These are phyloP conservation scores for Plestiodon gilberti DNA, from an alignment of 2,113 vertebrate species.

Conservation along the genomic window DNA sequence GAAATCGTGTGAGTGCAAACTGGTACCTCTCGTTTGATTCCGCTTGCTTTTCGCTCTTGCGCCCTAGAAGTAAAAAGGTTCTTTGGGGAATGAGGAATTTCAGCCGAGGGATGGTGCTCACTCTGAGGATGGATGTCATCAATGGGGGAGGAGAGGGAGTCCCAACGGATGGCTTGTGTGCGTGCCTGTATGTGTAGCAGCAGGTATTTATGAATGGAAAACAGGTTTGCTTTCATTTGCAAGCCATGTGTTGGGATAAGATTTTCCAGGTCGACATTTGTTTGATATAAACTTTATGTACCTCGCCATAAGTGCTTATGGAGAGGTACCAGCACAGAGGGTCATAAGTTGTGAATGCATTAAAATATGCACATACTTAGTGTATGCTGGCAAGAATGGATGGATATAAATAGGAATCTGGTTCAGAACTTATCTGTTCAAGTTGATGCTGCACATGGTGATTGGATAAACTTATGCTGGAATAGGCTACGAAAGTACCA, in stretches of 20 bases:
- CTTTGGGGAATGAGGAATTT: too few relatives aligned
- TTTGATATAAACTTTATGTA: background rate
- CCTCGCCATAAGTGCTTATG: background rate
- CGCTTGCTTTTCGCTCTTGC: background rate
- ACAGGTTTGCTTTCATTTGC: background rate
- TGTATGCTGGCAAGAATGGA: background rate
- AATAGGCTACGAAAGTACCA: background rate
- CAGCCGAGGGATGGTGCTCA: background rate
- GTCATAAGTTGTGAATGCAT: background rate
- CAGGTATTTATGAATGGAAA: slow-evolving; percentile 25
- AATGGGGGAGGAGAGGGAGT: background rate
- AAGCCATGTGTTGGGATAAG: background rate
- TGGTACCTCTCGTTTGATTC: background rate
- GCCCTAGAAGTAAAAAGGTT: background rate
- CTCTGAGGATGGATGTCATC: background rate
- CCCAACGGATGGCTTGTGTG: background rate
- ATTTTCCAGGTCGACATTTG: background rate
- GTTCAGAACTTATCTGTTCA: background rate
- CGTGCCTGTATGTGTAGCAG: background rate
- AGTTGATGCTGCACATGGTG: slow-evolving; percentile 23
- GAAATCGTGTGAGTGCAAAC: slow-evolving; percentile 33
- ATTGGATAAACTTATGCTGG: background rate
- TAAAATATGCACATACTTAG: background rate
- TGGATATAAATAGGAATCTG: background rate
- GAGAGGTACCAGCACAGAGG: background rate